These are phyloP conservation scores for Phocoena phocoena DNA, from an alignment of 2,113 vertebrate genomes.

Conservation along the genomic window DNA sequence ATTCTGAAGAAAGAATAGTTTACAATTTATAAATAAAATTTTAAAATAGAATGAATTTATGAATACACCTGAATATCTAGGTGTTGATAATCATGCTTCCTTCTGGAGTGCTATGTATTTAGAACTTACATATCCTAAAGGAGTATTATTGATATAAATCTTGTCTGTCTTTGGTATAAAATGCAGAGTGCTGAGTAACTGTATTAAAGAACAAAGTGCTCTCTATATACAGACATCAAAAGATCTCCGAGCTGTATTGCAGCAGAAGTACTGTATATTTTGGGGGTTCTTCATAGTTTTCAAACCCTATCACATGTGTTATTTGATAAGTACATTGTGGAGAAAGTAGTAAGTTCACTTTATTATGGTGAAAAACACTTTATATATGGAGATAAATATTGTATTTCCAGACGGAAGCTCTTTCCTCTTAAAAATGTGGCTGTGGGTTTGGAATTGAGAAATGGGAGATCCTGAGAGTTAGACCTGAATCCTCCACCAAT, in stretches of 20 bases:
- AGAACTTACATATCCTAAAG: neutral
- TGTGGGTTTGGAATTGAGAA: constrained; percentile 1
- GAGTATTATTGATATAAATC: neutral
- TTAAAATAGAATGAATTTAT: neutral
- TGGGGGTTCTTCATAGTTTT: neutral
- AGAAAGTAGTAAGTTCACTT: neutral
- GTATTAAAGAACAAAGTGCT: neutral
- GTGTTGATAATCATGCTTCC: neutral
- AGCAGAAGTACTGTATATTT: neutral
- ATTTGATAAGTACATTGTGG: neutral
- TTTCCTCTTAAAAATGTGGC: neutral
- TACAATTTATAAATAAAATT: constrained; percentile 4
- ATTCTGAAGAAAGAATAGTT: constrained; percentile 23
- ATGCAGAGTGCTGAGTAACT: neutral
- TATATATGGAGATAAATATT: neutral
- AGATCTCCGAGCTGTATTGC: neutral
- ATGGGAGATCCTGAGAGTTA: neutral
- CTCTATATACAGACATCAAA: neutral
- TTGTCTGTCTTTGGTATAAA: neutral
- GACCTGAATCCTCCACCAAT: neutral
- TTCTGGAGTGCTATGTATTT: neutral
- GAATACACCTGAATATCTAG: constrained; percentile 1
- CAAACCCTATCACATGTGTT: neutral
- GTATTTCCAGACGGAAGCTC: neutral
- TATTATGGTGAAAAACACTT: neutral